Percentiles rank a stretch among this genome's conserved stretches.
phyloP scores from a whole-genome alignment of 1,140 invertebrate species.

The Heterodera carotae region DNA sequence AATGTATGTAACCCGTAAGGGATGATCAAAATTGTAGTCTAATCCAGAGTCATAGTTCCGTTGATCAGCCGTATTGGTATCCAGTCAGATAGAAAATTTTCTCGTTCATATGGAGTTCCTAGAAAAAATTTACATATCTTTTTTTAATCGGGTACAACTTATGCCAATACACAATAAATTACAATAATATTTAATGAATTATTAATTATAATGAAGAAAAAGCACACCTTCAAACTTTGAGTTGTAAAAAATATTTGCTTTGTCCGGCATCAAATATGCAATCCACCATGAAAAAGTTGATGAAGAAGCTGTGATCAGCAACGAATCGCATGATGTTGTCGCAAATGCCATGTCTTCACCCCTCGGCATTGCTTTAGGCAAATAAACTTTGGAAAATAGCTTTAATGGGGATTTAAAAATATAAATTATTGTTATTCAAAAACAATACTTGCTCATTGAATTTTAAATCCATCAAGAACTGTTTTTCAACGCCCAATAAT shows the following conservation, averaged over 20 bases:
- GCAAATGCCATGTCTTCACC: slow-evolving; percentile 39
- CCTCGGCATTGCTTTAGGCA: slow-evolving; percentile 23
- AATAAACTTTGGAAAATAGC: slow-evolving; percentile 7
- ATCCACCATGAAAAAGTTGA: slow-evolving; percentile 48
- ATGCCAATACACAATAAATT: no score
- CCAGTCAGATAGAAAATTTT: slow-evolving; percentile 17
- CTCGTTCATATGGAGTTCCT: not conserved
- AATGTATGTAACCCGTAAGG: no score
- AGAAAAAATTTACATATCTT: no score
- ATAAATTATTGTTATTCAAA: not conserved
- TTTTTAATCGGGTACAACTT: no score
- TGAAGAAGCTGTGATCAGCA: slow-evolving; percentile 29
- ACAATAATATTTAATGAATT: no score
- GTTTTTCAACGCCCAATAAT: slow-evolving; percentile 16
- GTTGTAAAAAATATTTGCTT: not conserved
- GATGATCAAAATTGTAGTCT: no score
- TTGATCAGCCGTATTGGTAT: not conserved
- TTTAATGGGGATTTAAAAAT: slow-evolving; percentile 22
- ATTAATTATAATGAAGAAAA: no score
- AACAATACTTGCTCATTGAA: not conserved
- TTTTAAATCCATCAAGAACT: slow-evolving; percentile 11
- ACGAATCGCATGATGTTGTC: slow-evolving; percentile 25
- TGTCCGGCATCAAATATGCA: slow-evolving; percentile 30
- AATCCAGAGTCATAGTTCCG: not conserved
- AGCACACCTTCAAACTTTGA: slow-evolving; percentile 2